Evolutionary conservation across 2,797 vertebrate species (phyloP).

Genomic region (Malurus splendens): DNA sequence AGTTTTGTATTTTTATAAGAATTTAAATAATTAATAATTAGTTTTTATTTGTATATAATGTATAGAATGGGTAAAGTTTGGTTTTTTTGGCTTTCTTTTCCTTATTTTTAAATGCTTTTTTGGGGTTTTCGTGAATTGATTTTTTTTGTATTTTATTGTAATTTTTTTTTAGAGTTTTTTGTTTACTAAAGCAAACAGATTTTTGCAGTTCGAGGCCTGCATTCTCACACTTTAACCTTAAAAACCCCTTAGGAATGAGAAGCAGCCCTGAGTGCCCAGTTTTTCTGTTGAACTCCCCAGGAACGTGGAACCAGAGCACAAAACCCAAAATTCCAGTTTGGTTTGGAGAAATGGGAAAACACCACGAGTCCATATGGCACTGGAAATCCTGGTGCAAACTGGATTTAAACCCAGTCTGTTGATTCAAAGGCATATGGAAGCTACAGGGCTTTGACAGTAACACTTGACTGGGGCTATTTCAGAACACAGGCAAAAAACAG

Average conservation of each 20-base stretch:
- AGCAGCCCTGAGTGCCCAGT: not conserved
- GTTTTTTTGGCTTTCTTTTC: too few species aligned
- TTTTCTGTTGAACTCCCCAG: not conserved
- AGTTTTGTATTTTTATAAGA: too few species aligned
- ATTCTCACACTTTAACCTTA: not conserved
- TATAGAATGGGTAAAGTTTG: too few species aligned
- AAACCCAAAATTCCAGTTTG: not conserved
- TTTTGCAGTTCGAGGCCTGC: too few species aligned
- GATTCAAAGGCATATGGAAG: slow-evolving; percentile 15
- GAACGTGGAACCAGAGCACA: not conserved
- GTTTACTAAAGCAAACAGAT: too few species aligned
- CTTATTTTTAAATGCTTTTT: too few species aligned
- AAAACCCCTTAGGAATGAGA: not conserved
- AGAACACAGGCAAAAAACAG: slow-evolving; percentile 31
- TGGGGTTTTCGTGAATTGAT: too few species aligned
- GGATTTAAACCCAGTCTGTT: not conserved
- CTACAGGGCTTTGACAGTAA: not conserved
- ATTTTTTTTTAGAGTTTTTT: too few species aligned
- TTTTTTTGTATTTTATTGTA: too few species aligned
- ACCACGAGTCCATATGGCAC: not conserved
- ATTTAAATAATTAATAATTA: too few species aligned
- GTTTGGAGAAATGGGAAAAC: not conserved
- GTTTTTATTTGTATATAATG: too few species aligned
- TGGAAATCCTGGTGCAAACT: not conserved
- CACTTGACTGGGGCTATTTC: slow-evolving; percentile 7